Conservation (phyloP, 2,888 invertebrate species). For the Troilus luridus region DNA sequence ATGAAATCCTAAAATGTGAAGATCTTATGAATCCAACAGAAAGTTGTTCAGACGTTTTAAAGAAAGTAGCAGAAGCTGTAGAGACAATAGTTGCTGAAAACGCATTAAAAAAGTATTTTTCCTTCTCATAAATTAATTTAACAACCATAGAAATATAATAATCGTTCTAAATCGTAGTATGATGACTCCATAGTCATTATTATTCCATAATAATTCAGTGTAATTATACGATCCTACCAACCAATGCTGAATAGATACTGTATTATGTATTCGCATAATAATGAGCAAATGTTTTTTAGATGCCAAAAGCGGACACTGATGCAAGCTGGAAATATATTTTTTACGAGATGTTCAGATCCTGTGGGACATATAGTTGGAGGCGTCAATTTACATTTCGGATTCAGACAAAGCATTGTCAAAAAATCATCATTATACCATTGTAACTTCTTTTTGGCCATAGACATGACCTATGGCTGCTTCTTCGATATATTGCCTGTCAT, state of each 20-base stretch:
- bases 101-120: slow-evolving; percentile 26
- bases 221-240: too few species aligned
- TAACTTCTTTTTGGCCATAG: not conserved
- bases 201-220: not conserved
- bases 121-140: not conserved
- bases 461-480: not conserved
- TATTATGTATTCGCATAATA: too few species aligned
- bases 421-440: not conserved
- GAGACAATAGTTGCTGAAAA: not conserved
- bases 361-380: not conserved
- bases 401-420: not conserved
- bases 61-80: not conserved
- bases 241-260: too few species aligned
- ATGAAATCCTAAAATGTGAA: not conserved
- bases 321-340: not conserved
- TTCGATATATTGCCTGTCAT: not conserved
- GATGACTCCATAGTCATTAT: too few species aligned
- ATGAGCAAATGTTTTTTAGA: not conserved
- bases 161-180: not conserved
- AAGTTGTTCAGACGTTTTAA: not conserved
- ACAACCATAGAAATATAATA: not conserved
- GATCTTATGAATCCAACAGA: not conserved
- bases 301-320: not conserved
- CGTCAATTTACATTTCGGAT: not conserved
- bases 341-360: not conserved